Base-by-base conservation (phyloP, 2,797 vertebrate species). In the Parambassis ranga region DNA sequence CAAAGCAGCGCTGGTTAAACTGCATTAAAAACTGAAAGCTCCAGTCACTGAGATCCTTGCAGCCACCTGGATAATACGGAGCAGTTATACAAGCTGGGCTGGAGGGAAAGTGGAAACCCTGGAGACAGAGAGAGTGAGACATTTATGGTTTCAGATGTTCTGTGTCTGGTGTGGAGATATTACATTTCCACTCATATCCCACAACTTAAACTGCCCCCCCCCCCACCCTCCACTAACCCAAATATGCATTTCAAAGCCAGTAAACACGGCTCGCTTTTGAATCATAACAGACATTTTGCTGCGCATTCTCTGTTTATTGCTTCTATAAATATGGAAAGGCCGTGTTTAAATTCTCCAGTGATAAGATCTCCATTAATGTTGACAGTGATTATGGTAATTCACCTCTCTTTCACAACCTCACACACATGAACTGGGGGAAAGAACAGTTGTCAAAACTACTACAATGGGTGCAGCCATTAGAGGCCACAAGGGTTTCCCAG, bases 141-240 rank as follows among this genome's bases (percentile, higher is more conserved):
- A 86, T 92, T 83, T 65, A 83, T 76, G 78, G 87, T 86, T 71
- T 93, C 91, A 90, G 89, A 92, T 90, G 86, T 86, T 89, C 90
- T 47, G 27, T 56, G 84, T 89, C 72, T 83, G 22, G 19, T 64
- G 86, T 75, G 26, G 56, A 58, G 43, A 75, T 87, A 87, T 88
- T 84, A 84, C 75, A 60, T 88, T 88, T 86, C 87, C 78, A 81
- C 68, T 84, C 73, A 24, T 67, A 80, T 79, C 75, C 85, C 68
- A 36, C 74, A 76, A 82, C 73, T 60, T 61, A 65, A 75, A 65
- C 78, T 71, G 50, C 75, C 19, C 67, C 58, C 77, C 61, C 77
- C 62, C 62, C 66, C 58, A 6, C 79, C 79, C 74, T 87, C 75
- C 71, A 52, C 78, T 83, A 85, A 92, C 61, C 90, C 86, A 91